Evolutionary conservation across 2,888 invertebrate genomes (phyloP).

Genomic region (Plutella xylostella): DNA sequence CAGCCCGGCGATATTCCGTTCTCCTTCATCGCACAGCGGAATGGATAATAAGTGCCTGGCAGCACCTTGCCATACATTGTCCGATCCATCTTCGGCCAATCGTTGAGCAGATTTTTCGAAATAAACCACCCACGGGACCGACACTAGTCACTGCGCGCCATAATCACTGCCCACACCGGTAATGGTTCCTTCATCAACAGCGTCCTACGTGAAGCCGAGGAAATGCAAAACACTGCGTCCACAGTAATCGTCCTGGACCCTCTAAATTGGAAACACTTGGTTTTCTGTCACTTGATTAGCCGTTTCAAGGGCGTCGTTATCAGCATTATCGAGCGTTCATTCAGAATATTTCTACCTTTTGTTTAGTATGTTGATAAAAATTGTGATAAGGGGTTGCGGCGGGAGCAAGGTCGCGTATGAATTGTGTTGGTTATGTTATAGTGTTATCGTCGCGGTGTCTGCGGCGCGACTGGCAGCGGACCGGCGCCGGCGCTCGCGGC

Average conservation of each 20-base stretch:
- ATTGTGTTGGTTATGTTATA: slow-evolving; percentile 32
- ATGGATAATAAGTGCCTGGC: slow-evolving; percentile 87
- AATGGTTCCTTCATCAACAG: slow-evolving; percentile 3
- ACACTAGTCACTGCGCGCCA: slow-evolving; percentile 53
- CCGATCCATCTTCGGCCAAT: slow-evolving; percentile 79
- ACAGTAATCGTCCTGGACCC: slow-evolving; percentile 18
- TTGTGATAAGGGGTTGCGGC: slow-evolving; percentile 56
- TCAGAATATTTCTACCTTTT: slow-evolving; percentile 26
- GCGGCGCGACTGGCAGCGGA: slow-evolving; percentile 48
- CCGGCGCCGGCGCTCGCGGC: slow-evolving; percentile 49
- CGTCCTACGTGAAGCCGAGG: slow-evolving; percentile 31
- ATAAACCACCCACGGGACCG: slow-evolving; percentile 55
- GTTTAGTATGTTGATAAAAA: slow-evolving; percentile 38
- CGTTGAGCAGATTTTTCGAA: slow-evolving; percentile 46
- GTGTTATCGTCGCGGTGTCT: slow-evolving; percentile 59
- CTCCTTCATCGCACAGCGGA: slow-evolving; percentile 83
- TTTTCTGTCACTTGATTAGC: too few relatives aligned
- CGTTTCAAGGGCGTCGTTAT: slow-evolving; percentile 30
- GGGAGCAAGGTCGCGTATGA: slow-evolving; percentile 42
- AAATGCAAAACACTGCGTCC: slow-evolving; percentile 39
- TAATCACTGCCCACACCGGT: slow-evolving; percentile 60
- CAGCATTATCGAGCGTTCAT: slow-evolving; percentile 18
- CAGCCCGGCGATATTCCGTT: slow-evolving; percentile 89
- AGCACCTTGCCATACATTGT: slow-evolving; percentile 91
- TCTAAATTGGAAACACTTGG: not conserved